Percentiles rank a stretch among this genome's conserved stretches.
Conservation (phyloP, 2,888 invertebrate genomes). For the Erannis defoliaria region DNA sequence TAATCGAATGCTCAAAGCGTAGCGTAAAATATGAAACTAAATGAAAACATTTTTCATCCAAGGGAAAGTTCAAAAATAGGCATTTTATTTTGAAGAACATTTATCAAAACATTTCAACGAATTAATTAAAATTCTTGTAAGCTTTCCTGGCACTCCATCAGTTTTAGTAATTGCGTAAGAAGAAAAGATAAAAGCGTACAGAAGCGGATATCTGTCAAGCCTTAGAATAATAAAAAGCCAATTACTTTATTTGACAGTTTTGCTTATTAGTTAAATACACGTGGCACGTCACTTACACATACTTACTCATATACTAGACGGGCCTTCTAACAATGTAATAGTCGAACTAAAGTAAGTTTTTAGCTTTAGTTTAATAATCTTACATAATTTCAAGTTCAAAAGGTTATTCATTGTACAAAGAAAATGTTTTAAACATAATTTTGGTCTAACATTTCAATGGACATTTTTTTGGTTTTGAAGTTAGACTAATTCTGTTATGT, state of each 20-base stretch:
- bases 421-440: not conserved
- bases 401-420: not conserved
- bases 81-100: conserved; percentile 16
- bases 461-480: not conserved
- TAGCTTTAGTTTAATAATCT: not conserved
- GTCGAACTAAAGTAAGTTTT: not conserved
- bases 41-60: conserved; percentile 20
- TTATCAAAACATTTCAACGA: conserved; percentile 21
- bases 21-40: not conserved
- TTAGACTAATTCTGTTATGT: not conserved
- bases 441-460: not conserved
- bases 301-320: not conserved
- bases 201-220: not conserved
- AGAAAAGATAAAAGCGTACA: conserved; percentile 6
- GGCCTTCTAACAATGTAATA: not conserved
- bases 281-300: not conserved
- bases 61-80: conserved; percentile 12
- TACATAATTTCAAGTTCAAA: not conserved
- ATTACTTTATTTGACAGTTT: conserved; percentile 2
- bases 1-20: conserved; percentile 8
- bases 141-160: conserved; percentile 12
- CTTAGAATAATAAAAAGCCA: not conserved
- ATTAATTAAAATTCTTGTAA: conserved; percentile 28
- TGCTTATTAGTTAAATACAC: not conserved
- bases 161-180: conserved; percentile 13